Base-by-base conservation (phyloP, 2,888 invertebrate genomes). In the Ophioninae sp. region DNA sequence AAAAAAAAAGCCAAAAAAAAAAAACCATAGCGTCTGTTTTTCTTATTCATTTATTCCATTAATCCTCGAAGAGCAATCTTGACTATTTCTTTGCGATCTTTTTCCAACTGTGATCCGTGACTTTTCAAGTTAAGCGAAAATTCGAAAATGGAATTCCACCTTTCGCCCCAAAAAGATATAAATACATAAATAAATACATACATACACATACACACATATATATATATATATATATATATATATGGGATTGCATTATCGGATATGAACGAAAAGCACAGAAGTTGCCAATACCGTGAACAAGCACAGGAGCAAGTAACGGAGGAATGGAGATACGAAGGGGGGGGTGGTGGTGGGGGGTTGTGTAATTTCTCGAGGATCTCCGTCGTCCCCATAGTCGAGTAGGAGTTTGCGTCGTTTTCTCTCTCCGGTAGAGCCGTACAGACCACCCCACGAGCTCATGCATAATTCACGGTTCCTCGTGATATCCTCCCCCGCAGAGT, bases 381-480 rank as follows among this genome's bases (percentile, higher is more conserved):
- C 50, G 50, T 50, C 50, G 17, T 50, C 50, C 50, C 50, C 50
- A 6, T 50, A 50, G 17, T 17, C 50, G 50, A 6, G 13, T 50
- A 50, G 3, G 50, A 20, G 21, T 20, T 59, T 59, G 8, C 20
- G 20, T 59, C 21, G 8, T 17, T 13, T 2, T 50, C 76, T 79
- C 65, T 81, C 67, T 65, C 6, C 61, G 37, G 44, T 59, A 41
- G 74, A 82, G 67, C 78, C 70, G 70, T 79, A 79, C 70, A 72
- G 39, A 50, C 17, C 50, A 13, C 72, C 78, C 84, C 83, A 69
- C 67, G 70, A 78, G 81, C 85, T 85, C 85, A 86, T 86, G 84
- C 83, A 85, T 86, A 83, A 86, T 85, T 80, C 85, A 86, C 79
- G 84, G 75, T 83, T 59, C 67, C 65, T 79, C 65, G 68, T 80